These are phyloP conservation scores for Zeugodacus cucurbitae DNA, from an alignment of 1,140 invertebrate genomes.

Conservation along the genomic window DNA sequence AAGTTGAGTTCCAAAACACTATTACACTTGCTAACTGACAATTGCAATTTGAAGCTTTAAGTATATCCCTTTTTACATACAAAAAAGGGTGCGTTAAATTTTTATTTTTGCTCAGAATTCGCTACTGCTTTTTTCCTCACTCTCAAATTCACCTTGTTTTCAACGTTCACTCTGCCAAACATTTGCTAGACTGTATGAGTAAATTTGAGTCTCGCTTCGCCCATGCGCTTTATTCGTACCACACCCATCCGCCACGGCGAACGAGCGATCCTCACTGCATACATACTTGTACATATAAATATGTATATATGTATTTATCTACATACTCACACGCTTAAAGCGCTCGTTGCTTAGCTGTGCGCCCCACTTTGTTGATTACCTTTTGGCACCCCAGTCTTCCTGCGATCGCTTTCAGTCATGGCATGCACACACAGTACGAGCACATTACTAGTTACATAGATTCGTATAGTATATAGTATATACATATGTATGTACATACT, in stretches of 20 bases:
- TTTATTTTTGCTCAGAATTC: neutral
- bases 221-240: neutral
- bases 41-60: neutral
- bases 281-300: neutral
- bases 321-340: neutral
- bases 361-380: conserved; percentile 5
- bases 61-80: neutral
- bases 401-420: neutral
- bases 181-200: too few species aligned
- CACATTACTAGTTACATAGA: neutral
- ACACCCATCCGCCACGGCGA: conserved; percentile 26
- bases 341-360: neutral
- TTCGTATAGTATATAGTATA: neutral
- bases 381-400: conserved; percentile 14
- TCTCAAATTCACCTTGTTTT: neutral
- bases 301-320: neutral
- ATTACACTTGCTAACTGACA: neutral
- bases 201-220: neutral
- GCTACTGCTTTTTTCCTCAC: neutral
- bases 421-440: neutral
- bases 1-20: neutral
- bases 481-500: neutral
- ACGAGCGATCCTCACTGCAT: neutral
- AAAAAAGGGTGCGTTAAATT: neutral
- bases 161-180: neutral